A percentile compares a stretch with the other conserved stretches of the same genome.
Evolutionary conservation across 2,888 invertebrate genomes (phyloP).

Genomic region (Ferrisia virgata): DNA sequence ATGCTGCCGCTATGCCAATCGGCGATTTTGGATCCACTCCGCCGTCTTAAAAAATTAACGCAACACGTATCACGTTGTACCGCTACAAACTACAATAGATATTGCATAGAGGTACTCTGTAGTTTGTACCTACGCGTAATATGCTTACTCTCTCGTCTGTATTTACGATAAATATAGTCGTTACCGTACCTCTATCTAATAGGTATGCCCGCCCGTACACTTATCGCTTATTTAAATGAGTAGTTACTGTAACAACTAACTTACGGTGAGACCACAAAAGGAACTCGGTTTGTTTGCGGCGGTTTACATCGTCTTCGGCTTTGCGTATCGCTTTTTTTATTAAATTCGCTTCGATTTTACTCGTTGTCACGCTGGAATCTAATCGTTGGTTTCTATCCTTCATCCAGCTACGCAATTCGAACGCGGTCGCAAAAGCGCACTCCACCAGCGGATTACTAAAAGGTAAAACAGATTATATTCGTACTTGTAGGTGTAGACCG

Average conservation of each 20-base stretch:
- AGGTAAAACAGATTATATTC: too few species aligned
- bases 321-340: slow-evolving; percentile 72
- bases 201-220: neutral
- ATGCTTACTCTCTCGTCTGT: too few species aligned
- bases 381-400: slow-evolving; percentile 72
- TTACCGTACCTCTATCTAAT: neutral
- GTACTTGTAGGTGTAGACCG: too few species aligned
- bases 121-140: too few species aligned
- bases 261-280: slow-evolving; percentile 73
- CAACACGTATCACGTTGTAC: too few species aligned
- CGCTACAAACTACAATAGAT: too few species aligned
- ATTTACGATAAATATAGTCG: too few species aligned
- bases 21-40: slow-evolving; percentile 83
- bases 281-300: slow-evolving; percentile 75
- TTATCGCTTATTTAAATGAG: neutral
- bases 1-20: slow-evolving; percentile 82
- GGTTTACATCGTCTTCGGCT: slow-evolving; percentile 72
- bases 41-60: slow-evolving; percentile 59
- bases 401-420: too few species aligned
- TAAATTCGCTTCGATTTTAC: slow-evolving; percentile 68
- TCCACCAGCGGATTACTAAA: too few species aligned
- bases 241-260: slow-evolving; percentile 51
- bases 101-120: too few species aligned
- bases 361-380: slow-evolving; percentile 53
- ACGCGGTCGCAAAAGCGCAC: too few species aligned